Percentiles rank a stretch among this genome's conserved stretches.
Conservation (phyloP, 2,113 vertebrate species). For the Gallinago jamesoni region DNA sequence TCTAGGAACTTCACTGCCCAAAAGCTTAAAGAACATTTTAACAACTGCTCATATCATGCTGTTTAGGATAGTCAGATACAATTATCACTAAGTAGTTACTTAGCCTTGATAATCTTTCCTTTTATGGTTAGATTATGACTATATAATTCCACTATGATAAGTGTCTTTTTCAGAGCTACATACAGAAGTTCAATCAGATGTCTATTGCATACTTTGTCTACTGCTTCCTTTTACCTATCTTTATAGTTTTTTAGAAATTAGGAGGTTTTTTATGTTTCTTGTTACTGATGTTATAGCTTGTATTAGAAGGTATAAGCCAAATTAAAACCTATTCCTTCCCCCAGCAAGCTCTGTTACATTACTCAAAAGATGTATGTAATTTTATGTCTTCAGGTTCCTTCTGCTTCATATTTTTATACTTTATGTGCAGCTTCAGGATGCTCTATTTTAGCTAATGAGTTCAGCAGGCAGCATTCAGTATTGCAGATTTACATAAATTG, state of each 20-base stretch:
- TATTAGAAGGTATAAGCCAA: not conserved
- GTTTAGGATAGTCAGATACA: not conserved
- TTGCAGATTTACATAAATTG: not conserved
- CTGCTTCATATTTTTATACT: not conserved
- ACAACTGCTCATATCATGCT: rapidly evolving
- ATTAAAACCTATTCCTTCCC: not conserved
- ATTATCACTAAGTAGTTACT: not conserved
- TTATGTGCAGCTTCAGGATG: not conserved
- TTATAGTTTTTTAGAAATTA: not conserved
- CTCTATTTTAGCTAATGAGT: not conserved
- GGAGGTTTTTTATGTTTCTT: not conserved
- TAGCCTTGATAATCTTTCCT: not conserved
- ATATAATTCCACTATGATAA: not conserved
- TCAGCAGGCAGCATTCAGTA: not conserved
- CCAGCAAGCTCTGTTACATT: not conserved
- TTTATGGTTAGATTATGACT: not conserved
- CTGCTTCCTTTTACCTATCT: not conserved
- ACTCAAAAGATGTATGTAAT: not conserved
- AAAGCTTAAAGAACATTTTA: not conserved
- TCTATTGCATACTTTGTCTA: not conserved
- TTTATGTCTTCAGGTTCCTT: not conserved
- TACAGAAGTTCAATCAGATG: not conserved
- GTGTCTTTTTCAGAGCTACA: not conserved
- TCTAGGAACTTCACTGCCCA: not conserved
- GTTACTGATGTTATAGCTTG: not conserved